Conservation (phyloP, 2,113 vertebrate genomes). For the Australoheros scitulus region DNA sequence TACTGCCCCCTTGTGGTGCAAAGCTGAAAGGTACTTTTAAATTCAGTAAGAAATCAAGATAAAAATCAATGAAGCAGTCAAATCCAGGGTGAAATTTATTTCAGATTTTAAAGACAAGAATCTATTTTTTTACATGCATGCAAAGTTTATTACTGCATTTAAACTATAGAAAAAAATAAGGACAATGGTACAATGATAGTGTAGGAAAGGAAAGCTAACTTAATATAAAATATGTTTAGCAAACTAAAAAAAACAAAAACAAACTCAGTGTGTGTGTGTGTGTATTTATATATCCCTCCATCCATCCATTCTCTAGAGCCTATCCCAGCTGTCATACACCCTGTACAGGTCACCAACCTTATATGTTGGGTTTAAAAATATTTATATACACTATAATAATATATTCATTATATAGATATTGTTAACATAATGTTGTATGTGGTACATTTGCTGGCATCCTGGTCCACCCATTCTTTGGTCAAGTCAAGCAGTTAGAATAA, state of each 20-base stretch:
- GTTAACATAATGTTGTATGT: not conserved
- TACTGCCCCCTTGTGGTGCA: slow-evolving; percentile 67
- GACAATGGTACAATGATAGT: not conserved
- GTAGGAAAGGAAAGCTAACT: not conserved
- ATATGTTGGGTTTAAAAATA: too few relatives aligned
- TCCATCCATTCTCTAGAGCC: too few relatives aligned
- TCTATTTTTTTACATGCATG: not conserved
- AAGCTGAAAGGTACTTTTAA: not conserved
- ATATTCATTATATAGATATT: not conserved
- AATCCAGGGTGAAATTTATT: slow-evolving; percentile 18
- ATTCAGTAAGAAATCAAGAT: not conserved
- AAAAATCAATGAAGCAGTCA: not conserved
- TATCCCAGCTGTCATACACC: too few relatives aligned
- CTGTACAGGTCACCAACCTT: too few relatives aligned
- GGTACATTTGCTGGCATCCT: slow-evolving; percentile 3
- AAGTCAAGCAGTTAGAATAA: slow-evolving; percentile 14
- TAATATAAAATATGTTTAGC: not conserved
- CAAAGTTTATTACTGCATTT: not conserved
- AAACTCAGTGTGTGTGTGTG: not conserved
- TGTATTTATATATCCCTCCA: not conserved
- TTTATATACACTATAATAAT: not conserved
- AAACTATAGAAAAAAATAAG: not conserved
- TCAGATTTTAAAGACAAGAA: not conserved
- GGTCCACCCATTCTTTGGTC: slow-evolving; percentile 38
- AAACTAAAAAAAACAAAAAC: not conserved